Conservation (phyloP, 2,797 vertebrate genomes). For the Poecilia velifera region DNA sequence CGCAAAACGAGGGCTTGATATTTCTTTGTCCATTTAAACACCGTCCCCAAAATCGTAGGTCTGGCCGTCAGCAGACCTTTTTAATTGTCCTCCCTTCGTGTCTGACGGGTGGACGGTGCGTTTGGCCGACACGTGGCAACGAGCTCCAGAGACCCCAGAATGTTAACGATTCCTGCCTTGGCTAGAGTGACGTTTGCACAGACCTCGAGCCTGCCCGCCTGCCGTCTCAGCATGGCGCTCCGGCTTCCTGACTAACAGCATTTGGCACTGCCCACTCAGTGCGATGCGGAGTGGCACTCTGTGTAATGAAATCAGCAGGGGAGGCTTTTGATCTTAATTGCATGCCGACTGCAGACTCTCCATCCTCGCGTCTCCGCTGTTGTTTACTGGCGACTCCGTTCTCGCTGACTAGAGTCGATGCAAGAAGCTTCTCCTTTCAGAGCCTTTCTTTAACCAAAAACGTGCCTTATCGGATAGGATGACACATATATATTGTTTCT, state of each 20-base stretch:
- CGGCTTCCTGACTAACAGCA: slow-evolving; percentile 73
- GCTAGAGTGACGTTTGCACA: slow-evolving; percentile 66
- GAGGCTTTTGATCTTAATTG: slow-evolving; percentile 83
- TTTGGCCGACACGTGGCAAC: slow-evolving; percentile 57
- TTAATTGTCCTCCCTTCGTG: slow-evolving; percentile 64
- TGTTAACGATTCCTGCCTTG: slow-evolving; percentile 77
- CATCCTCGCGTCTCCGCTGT: slow-evolving; percentile 68
- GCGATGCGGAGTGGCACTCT: slow-evolving; percentile 74
- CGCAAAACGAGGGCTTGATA: slow-evolving; percentile 44
- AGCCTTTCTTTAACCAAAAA: slow-evolving; percentile 86
- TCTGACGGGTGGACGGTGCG: slow-evolving; percentile 57
- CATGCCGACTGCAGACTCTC: slow-evolving; percentile 77
- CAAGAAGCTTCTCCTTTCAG: slow-evolving; percentile 82
- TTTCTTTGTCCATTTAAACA: slow-evolving; percentile 67
- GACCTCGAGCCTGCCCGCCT: slow-evolving; percentile 68
- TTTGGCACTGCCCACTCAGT: slow-evolving; percentile 78
- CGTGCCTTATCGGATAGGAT: slow-evolving; percentile 83
- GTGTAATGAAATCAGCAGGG: slow-evolving; percentile 80
- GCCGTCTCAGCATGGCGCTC: slow-evolving; percentile 72
- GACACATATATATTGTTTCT: slow-evolving; percentile 76
- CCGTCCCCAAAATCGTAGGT: slow-evolving; percentile 57
- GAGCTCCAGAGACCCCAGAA: slow-evolving; percentile 71
- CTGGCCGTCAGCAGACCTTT: slow-evolving; percentile 60
- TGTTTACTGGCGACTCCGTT: slow-evolving; percentile 71
- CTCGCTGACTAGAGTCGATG: slow-evolving; percentile 72